These are phyloP conservation scores for Emydoidea blandingii DNA, from an alignment of 2,797 vertebrate species.

Conservation along the genomic window DNA sequence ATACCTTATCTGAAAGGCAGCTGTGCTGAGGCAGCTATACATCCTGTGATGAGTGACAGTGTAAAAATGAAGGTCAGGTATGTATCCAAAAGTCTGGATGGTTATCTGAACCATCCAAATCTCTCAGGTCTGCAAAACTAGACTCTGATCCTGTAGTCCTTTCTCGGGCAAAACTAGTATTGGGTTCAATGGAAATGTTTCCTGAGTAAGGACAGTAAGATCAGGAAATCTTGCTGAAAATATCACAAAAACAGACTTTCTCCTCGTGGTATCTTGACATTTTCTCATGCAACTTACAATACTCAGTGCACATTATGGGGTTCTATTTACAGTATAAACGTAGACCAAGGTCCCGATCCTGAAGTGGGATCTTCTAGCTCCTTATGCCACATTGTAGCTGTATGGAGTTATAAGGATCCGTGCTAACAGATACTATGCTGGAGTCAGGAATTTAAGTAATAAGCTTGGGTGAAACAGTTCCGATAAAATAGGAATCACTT, in stretches of 20 bases:
- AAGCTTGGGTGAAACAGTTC: neutral
- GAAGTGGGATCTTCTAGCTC: neutral
- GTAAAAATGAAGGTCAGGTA: constrained; percentile 10
- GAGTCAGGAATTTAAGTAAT: neutral
- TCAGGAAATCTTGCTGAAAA: neutral
- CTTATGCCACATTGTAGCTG: neutral
- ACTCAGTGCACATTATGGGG: rapidly evolving
- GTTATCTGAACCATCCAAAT: neutral
- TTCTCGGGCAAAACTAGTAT: neutral
- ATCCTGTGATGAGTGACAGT: neutral
- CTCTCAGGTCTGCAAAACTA: neutral
- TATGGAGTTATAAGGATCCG: rapidly evolving
- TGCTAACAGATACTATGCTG: rapidly evolving
- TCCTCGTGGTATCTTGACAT: neutral
- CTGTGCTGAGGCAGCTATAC: neutral
- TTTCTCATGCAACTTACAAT: neutral
- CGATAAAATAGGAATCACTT: neutral
- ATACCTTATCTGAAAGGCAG: neutral
- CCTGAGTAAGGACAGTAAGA: neutral
- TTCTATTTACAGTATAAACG: neutral
- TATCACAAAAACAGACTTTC: neutral
- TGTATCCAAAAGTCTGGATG: neutral
- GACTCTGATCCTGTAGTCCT: neutral
- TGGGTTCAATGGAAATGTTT: neutral
- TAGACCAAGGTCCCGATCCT: rapidly evolving